Base-by-base conservation (phyloP, 2,113 vertebrate species). In the Elgaria multicarinata region DNA sequence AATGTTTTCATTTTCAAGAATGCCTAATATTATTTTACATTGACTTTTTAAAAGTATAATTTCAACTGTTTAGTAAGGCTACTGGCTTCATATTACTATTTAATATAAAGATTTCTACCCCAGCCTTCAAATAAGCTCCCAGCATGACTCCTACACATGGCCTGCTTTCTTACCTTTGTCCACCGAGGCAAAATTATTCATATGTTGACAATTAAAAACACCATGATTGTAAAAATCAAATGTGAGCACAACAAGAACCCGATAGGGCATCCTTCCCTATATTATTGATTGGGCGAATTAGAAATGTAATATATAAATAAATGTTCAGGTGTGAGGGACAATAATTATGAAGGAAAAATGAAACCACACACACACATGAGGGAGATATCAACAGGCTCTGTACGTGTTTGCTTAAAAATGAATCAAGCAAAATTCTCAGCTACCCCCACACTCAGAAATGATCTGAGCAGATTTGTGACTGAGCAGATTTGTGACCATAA, bases 51-150 rank as follows among this genome's bases (percentile, higher is more conserved):
- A 69, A 85, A 36, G 4, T 13, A 64, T 18, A 16, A 36, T 16
- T n/a, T 18, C 24, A 33, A 22, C 24, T 66, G 24, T 42, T 83
- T 28, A 12, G 24, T 26, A 67, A 91, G 88, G 89, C 89, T 93
- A 44, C 89, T 8, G 44, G 55, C 67, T 88, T 86, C 81, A 0
- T 5, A 12, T 33, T 50, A 33, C 5, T 53, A 79, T 76, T 46
- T 44, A 76, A 24, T 28, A 1, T 4, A 28, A 16, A 26, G 75
- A 46, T 76, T 76, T 76, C 75, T 44, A 76, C 39, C 39, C 22
- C 24, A 26, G 5, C 42, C 22, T 76, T 44, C 42, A 26, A 76
- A 44, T 39, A 24, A 9, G 24, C 42, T 42, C 24, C 46, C 4
- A 1, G 28, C 10, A 1, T 50, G 46, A 4, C 31, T 79, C 46